phyloP scores from a whole-genome alignment of 2,888 invertebrate species.

The Carabus problematicus region DNA sequence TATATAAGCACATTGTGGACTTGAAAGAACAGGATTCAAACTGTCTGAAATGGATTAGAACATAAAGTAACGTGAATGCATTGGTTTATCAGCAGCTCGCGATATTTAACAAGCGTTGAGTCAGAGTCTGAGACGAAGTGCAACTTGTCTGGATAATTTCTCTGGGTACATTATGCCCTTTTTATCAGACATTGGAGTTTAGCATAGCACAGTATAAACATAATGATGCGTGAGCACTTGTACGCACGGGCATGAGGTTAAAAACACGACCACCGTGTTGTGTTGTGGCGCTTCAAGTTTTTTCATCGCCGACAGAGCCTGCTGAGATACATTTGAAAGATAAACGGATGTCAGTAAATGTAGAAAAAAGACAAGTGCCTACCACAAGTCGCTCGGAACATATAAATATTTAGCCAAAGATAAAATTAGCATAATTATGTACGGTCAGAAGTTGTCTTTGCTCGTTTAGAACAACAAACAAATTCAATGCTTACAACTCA shows the following conservation, averaged over 20 bases:
- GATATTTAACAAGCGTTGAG: no score
- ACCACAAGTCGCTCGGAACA: conserved; percentile 7
- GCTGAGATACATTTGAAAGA: conserved; percentile 5
- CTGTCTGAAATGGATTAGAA: no score
- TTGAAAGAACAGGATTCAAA: no score
- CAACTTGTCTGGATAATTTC: neutral
- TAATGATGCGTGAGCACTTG: conserved; percentile 4
- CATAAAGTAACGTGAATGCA: no score
- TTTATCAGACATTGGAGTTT: conserved; percentile 2
- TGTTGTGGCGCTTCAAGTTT: conserved; percentile 7
- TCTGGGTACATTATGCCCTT: conserved; percentile 3
- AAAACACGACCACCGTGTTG: conserved; percentile 9
- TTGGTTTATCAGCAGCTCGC: no score
- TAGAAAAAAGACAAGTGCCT: conserved; percentile 14
- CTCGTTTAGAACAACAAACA: conserved; percentile 6
- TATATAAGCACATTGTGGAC: no score
- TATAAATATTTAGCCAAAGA: conserved; percentile 7
- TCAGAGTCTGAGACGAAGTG: neutral
- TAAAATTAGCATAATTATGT: conserved; percentile 20
- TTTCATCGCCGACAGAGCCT: conserved; percentile 12
- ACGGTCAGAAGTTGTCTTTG: conserved; percentile 8
- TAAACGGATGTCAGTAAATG: conserved; percentile 19
- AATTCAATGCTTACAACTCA: conserved; percentile 7
- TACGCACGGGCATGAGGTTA: neutral
- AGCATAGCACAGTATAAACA: conserved; percentile 6